phyloP scores from a whole-genome alignment of 2,113 vertebrate genomes.

The Mandrillus leucophaeus region DNA sequence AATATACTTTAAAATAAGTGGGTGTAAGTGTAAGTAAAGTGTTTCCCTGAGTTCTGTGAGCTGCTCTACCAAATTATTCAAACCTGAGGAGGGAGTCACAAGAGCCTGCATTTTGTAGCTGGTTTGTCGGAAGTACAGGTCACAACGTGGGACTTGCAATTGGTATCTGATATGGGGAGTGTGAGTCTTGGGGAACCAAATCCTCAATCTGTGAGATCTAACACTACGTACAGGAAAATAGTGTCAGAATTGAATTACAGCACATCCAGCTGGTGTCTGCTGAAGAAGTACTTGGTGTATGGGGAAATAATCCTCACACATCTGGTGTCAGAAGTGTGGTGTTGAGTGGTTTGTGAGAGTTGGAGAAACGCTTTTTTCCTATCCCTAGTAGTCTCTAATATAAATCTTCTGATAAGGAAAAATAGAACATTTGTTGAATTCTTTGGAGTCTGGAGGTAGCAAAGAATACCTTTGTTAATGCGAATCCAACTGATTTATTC shows the following conservation, averaged over 20 bases:
- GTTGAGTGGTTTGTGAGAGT: neutral
- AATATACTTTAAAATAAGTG: neutral
- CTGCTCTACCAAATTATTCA: neutral
- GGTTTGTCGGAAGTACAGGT: neutral
- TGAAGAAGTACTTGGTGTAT: neutral
- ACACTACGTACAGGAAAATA: neutral
- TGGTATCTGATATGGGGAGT: neutral
- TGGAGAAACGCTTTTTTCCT: neutral
- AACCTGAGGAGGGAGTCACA: neutral
- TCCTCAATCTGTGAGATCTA: neutral
- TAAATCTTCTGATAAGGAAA: neutral
- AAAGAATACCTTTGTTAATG: neutral
- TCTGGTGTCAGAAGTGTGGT: neutral
- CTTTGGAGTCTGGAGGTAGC: neutral
- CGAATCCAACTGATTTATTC: neutral
- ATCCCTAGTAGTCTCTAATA: neutral
- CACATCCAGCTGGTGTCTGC: neutral
- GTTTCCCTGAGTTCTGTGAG: neutral
- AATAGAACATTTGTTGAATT: neutral
- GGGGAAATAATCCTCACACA: neutral
- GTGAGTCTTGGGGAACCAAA: neutral
- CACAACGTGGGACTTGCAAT: neutral
- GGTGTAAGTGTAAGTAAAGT: neutral
- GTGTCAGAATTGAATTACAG: neutral
- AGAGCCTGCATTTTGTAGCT: neutral